Percentiles rank a stretch among this genome's conserved stretches.
Conservation (phyloP, 2,888 invertebrate species). For the Trypoxylon attenuatum region DNA sequence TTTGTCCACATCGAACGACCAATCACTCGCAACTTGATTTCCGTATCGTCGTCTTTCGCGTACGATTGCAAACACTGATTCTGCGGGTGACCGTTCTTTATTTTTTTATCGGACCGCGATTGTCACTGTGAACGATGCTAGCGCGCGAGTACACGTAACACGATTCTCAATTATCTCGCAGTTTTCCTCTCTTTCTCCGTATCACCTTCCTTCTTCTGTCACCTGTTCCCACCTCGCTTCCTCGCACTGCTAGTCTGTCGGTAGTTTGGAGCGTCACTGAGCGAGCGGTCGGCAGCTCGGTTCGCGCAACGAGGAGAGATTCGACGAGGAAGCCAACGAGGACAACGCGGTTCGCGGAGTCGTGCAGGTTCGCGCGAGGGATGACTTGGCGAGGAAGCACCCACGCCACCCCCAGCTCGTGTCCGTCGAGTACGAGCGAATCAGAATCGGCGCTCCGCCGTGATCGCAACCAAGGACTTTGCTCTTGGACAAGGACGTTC, state of each 20-base stretch:
- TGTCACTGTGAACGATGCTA: background rate
- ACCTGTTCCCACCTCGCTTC: background rate
- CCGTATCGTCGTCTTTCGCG: too few relatives aligned
- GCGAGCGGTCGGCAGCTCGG: slow-evolving; percentile 7
- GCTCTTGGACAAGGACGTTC: slow-evolving; percentile 11
- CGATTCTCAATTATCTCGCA: slow-evolving; percentile 4
- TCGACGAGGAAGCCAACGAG: slow-evolving; percentile 6
- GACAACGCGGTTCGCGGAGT: slow-evolving; percentile 4
- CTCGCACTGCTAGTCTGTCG: background rate
- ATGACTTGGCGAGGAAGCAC: background rate
- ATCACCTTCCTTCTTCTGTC: background rate
- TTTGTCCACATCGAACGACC: too few relatives aligned
- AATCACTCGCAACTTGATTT: too few relatives aligned
- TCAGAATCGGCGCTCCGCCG: slow-evolving; percentile 18
- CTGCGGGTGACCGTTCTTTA: too few relatives aligned
- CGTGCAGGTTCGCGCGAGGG: background rate
- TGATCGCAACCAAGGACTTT: slow-evolving; percentile 14
- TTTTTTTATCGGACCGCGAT: background rate
- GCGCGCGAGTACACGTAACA: slow-evolving; percentile 8
- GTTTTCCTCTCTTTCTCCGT: background rate
- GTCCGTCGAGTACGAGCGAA: slow-evolving; percentile 29
- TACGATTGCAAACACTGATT: too few relatives aligned
- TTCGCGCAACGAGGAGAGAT: slow-evolving; percentile 10
- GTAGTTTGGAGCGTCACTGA: slow-evolving; percentile 26
- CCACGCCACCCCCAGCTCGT: background rate